phyloP scores from a whole-genome alignment of 2,888 invertebrate genomes.

The Drosophila rubida region DNA sequence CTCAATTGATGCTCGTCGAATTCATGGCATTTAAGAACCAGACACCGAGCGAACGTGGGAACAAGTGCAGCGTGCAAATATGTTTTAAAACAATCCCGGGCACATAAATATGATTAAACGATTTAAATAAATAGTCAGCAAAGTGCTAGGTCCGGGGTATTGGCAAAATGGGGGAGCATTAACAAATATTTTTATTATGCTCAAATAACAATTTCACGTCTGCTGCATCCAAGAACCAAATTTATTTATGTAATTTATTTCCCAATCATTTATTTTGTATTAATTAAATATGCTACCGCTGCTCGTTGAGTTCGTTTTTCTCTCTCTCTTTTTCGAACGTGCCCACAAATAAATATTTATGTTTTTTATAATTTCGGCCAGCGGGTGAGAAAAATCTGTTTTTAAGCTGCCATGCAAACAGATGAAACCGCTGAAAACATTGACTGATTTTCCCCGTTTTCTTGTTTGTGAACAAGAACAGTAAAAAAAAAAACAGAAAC shows the following conservation, averaged over 20 bases:
- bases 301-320: conserved; percentile 25
- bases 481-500: background rate
- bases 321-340: conserved; percentile 20
- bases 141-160: background rate
- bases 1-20: background rate
- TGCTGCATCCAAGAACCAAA: conserved; percentile 44
- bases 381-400: conserved; percentile 49
- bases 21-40: conserved; percentile 32
- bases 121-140: conserved; percentile 62
- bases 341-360: conserved; percentile 47
- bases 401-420: conserved; percentile 54
- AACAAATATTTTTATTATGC: conserved; percentile 61
- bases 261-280: conserved; percentile 76
- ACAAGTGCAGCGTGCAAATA: conserved; percentile 13
- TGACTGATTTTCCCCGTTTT: conserved; percentile 43
- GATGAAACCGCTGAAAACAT: conserved; percentile 31
- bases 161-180: conserved; percentile 19
- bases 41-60: conserved; percentile 1
- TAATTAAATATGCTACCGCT: conserved; percentile 73
- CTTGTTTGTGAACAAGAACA: background rate
- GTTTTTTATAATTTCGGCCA: conserved; percentile 25
- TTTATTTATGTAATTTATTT: conserved; percentile 68
- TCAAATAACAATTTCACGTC: conserved; percentile 64
- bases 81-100: conserved; percentile 5
- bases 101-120: conserved; percentile 40